Conservation (phyloP, 2,888 invertebrate species). For the Erannis defoliaria region DNA sequence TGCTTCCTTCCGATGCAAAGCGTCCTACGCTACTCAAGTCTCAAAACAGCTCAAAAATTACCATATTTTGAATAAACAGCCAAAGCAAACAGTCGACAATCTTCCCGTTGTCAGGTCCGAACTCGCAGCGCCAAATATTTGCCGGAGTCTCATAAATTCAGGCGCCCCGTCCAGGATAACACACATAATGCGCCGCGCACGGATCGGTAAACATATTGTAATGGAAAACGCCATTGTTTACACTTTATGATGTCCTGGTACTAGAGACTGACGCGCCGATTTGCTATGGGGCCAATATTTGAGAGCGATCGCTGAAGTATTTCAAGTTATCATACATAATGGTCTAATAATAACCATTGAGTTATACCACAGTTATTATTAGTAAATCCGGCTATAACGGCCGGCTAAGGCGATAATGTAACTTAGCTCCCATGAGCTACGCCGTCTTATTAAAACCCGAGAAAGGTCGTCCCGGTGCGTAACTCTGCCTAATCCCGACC, state of each 20-base stretch:
- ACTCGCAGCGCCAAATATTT: conserved; percentile 84
- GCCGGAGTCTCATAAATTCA: conserved; percentile 83
- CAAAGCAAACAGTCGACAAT: conserved; percentile 79
- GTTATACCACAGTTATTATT: conserved; percentile 6
- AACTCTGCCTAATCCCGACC: conserved; percentile 69
- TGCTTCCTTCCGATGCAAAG: conserved; percentile 61
- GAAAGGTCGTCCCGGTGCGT: conserved; percentile 56
- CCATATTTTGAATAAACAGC: conserved; percentile 59
- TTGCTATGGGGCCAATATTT: conserved; percentile 50
- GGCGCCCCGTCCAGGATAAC: conserved; percentile 82
- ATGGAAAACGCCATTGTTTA: conserved; percentile 86
- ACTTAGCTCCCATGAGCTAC: conserved; percentile 57
- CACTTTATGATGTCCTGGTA: conserved; percentile 84
- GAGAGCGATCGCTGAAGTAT: neutral
- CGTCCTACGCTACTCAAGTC: conserved; percentile 66
- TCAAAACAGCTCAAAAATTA: conserved; percentile 77
- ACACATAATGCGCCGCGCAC: conserved; percentile 84
- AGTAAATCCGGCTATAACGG: conserved; percentile 26
- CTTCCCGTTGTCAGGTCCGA: conserved; percentile 84
- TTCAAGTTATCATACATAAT: neutral
- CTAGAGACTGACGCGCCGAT: conserved; percentile 78
- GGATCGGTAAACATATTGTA: conserved; percentile 87
- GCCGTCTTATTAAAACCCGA: conserved; percentile 66
- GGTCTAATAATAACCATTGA: neutral
- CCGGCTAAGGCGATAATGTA: conserved; percentile 27